Conservation (phyloP, 2,797 vertebrate species). For the Anisognathus igniventris region DNA sequence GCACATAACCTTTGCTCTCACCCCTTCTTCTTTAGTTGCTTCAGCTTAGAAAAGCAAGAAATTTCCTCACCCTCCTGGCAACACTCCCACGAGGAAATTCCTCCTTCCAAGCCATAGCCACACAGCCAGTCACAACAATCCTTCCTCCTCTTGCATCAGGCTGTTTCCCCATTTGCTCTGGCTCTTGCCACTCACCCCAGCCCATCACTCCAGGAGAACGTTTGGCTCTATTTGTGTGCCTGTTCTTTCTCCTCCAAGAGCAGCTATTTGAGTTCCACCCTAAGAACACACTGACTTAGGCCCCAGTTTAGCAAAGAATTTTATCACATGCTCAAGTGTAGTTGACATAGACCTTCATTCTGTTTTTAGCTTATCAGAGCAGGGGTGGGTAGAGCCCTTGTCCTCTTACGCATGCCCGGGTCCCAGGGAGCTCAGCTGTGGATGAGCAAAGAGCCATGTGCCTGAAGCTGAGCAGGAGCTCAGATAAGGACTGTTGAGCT, state of each 20-base stretch:
- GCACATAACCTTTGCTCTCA: not conserved
- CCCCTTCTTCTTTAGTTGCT: not conserved
- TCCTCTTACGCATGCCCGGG: not conserved
- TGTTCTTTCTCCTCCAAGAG: not conserved
- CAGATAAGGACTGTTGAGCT: not conserved
- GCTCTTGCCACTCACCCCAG: not conserved
- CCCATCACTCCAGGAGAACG: not conserved
- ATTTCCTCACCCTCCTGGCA: conserved; percentile 42
- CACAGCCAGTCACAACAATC: not conserved
- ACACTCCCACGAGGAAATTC: not conserved
- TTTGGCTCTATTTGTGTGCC: not conserved
- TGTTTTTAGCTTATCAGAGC: conserved; percentile 39
- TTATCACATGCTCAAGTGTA: conserved; percentile 5
- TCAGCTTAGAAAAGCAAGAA: conserved; percentile 5
- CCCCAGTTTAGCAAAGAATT: conserved; percentile 46
- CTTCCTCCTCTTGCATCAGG: not conserved
- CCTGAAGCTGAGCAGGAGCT: not conserved
- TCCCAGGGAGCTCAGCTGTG: rapidly evolving
- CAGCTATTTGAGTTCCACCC: conserved; percentile 31
- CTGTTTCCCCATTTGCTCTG: not conserved
- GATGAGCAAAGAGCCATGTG: not conserved
- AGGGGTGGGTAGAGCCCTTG: not conserved
- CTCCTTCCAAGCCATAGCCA: not conserved
- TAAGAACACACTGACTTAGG: conserved; percentile 30
- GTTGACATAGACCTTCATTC: not conserved